Conservation (phyloP, 2,888 invertebrate genomes). For the Tiliacea aurago region DNA sequence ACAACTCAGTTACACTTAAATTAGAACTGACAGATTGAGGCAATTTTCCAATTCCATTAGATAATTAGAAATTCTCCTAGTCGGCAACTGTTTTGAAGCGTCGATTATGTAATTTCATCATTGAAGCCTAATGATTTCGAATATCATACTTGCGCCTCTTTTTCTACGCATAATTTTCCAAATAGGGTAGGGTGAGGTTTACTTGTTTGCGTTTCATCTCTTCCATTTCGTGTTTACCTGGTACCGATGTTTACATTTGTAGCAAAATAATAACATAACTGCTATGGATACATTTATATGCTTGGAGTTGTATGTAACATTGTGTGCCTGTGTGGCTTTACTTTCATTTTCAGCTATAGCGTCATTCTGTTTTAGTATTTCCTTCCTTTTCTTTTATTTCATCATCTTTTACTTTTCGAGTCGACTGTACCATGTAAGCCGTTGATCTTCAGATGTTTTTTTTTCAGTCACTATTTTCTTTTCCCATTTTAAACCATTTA, state of each 20-base stretch:
- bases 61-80: neutral
- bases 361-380: neutral
- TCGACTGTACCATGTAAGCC: neutral
- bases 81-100: neutral
- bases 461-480: neutral
- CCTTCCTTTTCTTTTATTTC: neutral
- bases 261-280: conserved; percentile 46
- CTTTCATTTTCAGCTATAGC: neutral
- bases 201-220: conserved; percentile 46
- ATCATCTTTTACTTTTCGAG: neutral
- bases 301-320: conserved; percentile 1
- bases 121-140: neutral
- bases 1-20: conserved; percentile 15
- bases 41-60: conserved; percentile 22
- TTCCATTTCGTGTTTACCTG: conserved; percentile 59
- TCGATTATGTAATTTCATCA: neutral
- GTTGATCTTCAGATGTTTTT: neutral
- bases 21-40: conserved; percentile 11
- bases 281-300: conserved; percentile 7
- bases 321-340: neutral
- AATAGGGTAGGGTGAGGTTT: neutral
- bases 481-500: neutral
- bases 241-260: conserved; percentile 53
- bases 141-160: neutral
- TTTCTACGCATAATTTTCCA: neutral